Percentiles rank a stretch among this genome's conserved stretches.
Conservation (phyloP, 1,140 invertebrate species). For the Aporrectodea caliginosa region DNA sequence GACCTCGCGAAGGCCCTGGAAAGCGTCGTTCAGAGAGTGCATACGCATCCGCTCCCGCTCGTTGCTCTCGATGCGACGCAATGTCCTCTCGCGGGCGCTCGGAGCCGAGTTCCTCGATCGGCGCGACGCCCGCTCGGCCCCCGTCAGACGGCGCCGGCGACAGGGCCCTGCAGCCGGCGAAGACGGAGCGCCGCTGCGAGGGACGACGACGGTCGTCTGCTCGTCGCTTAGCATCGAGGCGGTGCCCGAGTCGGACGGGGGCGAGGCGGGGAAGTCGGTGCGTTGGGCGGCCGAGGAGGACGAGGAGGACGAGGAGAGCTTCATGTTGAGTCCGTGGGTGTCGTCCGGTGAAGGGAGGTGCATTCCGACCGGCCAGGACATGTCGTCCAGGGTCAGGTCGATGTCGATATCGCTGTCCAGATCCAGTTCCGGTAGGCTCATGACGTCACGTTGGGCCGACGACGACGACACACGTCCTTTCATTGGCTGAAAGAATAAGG, state of each 20-base stretch:
- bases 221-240: neutral
- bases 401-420: neutral
- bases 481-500: neutral
- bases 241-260: neutral
- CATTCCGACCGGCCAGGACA: neutral
- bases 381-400: neutral
- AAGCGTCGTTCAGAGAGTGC: constrained; percentile 83
- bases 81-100: constrained; percentile 59
- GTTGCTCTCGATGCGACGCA: constrained; percentile 77
- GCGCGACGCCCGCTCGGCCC: neutral
- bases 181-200: neutral
- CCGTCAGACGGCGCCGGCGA: neutral
- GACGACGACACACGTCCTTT: neutral
- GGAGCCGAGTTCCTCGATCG: neutral
- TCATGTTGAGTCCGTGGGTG: neutral
- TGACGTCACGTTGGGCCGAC: neutral
- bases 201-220: neutral
- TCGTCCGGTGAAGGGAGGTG: neutral
- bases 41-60: constrained; percentile 80
- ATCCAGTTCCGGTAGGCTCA: neutral
- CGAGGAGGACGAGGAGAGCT: neutral
- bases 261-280: neutral
- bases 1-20: constrained; percentile 78
- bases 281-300: no score
- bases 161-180: neutral